Evolutionary conservation across 2,113 vertebrate species (phyloP).

Genomic region (Chitala chitala): DNA sequence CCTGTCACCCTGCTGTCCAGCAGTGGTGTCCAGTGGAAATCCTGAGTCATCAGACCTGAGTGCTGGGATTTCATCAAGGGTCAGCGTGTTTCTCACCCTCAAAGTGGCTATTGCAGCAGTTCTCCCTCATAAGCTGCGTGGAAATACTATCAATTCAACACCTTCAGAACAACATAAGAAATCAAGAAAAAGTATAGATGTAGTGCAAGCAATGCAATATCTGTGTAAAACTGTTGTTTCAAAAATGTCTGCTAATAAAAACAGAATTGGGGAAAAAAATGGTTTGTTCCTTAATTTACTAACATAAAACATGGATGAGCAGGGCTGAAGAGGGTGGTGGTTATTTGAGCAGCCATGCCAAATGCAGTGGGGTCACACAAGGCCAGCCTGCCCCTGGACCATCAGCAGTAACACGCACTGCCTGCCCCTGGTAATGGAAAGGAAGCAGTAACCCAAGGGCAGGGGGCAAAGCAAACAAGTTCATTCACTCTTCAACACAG

Average conservation of each 20-base stretch:
- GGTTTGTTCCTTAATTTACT: too few relatives aligned
- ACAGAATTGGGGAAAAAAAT: too few relatives aligned
- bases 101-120: not conserved
- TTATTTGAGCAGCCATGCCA: not conserved
- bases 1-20: not conserved
- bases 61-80: not conserved
- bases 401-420: too few relatives aligned
- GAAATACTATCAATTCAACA: too few relatives aligned
- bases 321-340: not conserved
- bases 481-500: conserved; percentile 32
- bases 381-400: conserved; percentile 39
- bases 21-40: conserved; percentile 9
- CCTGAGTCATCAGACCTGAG: conserved; percentile 5
- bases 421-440: conserved; percentile 36
- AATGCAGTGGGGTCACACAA: conserved; percentile 35
- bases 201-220: too few relatives aligned
- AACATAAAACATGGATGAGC: conserved; percentile 8
- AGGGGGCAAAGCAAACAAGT: conserved; percentile 40
- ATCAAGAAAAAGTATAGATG: too few relatives aligned
- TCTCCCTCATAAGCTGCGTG: conserved; percentile 1
- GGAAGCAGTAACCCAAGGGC: conserved; percentile 43
- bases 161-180: too few relatives aligned
- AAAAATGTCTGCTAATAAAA: not conserved
- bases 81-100: not conserved
- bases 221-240: not conserved